These are phyloP conservation scores for Tachuris rubrigastra DNA, from an alignment of 2,113 vertebrate genomes.

Conservation along the genomic window DNA sequence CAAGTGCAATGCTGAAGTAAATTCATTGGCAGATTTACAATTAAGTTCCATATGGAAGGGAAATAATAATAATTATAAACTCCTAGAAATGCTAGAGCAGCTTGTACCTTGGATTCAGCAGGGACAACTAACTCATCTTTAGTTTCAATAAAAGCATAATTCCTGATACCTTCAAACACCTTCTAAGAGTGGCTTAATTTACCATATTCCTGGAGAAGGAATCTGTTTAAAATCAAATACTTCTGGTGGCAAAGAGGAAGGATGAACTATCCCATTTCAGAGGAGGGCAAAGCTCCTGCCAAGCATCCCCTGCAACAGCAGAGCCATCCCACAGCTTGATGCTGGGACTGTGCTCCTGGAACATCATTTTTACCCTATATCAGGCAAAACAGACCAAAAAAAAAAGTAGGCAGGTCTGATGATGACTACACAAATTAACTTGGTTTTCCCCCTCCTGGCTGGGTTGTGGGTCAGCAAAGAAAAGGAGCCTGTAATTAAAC, in stretches of 20 bases:
- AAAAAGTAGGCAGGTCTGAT: background rate
- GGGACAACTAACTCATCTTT: slow-evolving; percentile 29
- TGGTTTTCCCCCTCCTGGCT: background rate
- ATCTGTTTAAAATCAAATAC: background rate
- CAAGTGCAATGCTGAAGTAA: slow-evolving; percentile 23
- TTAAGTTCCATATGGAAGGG: slow-evolving; percentile 58
- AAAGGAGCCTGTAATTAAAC: too few relatives aligned
- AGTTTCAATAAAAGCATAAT: slow-evolving; percentile 22
- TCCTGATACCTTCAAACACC: background rate
- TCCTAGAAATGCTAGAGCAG: background rate
- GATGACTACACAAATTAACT: background rate
- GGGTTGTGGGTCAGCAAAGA: background rate
- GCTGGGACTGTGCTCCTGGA: accelerated
- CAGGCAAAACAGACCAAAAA: background rate
- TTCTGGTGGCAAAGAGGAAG: background rate
- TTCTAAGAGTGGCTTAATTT: background rate
- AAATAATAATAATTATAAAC: slow-evolving; percentile 56
- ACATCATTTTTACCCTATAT: accelerated
- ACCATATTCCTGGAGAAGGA: background rate
- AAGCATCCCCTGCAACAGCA: background rate
- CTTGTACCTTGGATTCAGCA: background rate
- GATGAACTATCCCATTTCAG: accelerated
- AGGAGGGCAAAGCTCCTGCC: background rate
- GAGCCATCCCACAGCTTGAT: accelerated
- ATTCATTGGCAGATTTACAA: slow-evolving; percentile 69